Evolutionary conservation across 2,113 vertebrate species (phyloP).

Genomic region (Tychaedon coryphoeus): DNA sequence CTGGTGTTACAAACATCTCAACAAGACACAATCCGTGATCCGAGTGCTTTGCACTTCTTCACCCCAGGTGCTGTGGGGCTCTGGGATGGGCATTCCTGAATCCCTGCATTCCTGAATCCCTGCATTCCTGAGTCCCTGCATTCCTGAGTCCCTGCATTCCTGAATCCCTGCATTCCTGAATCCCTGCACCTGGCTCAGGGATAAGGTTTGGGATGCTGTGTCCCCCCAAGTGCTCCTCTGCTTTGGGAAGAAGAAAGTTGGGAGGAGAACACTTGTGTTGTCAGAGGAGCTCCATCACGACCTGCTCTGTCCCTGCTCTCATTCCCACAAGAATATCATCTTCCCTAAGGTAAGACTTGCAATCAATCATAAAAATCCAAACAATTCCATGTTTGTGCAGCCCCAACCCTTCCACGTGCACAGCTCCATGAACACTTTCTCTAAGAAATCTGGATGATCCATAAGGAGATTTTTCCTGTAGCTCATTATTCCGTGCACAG

Average conservation of each 20-base stretch:
- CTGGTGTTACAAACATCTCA: background rate
- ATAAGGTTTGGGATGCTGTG: background rate
- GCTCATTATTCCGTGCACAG: background rate
- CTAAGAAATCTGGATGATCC: background rate
- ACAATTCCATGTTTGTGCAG: accelerated
- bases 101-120: background rate
- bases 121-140: too few species aligned
- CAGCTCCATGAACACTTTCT: background rate
- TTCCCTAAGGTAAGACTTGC: background rate
- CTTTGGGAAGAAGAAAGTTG: background rate
- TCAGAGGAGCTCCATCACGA: accelerated
- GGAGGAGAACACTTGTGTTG: too few species aligned
- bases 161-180: background rate
- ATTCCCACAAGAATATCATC: background rate
- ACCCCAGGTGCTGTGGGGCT: background rate
- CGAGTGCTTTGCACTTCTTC: too few species aligned
- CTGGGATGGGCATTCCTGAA: background rate
- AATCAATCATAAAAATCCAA: background rate
- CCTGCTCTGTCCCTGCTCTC: background rate
- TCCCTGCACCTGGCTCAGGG: background rate
- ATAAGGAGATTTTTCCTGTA: background rate
- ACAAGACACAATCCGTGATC: accelerated
- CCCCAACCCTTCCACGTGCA: accelerated
- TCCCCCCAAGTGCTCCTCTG: background rate
- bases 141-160: background rate